Percentiles rank a stretch among this genome's conserved stretches.
Conservation (phyloP, 2,888 invertebrate species). For the Pterobdella sp. region DNA sequence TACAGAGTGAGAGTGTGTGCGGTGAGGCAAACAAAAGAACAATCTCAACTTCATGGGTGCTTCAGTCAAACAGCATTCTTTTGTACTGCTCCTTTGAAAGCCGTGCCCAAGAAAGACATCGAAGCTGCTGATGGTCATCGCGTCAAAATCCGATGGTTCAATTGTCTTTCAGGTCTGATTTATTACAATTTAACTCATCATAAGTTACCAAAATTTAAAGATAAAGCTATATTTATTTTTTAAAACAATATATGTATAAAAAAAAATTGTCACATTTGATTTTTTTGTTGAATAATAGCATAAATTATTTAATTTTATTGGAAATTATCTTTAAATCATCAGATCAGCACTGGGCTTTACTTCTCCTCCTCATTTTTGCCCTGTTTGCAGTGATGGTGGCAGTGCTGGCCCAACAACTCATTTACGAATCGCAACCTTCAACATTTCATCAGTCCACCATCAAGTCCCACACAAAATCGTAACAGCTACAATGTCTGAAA, state of each 20-base stretch:
- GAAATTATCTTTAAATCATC: no score
- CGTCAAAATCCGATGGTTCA: no score
- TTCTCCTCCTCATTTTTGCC: constrained; percentile 60
- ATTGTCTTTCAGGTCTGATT: no score
- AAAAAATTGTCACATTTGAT: no score
- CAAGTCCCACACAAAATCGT: constrained; percentile 11
- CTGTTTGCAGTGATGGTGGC: constrained; percentile 60
- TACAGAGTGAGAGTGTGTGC: constrained; percentile 72
- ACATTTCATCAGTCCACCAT: neutral
- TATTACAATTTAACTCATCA: no score
- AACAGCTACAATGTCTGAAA: no score
- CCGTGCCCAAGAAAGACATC: constrained; percentile 15
- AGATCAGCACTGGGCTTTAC: constrained; percentile 61
- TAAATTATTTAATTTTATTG: no score
- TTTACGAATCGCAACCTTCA: constrained; percentile 30
- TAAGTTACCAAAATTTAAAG: no score
- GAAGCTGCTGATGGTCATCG: neutral
- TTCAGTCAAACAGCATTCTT: constrained; percentile 60
- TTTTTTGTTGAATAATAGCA: no score
- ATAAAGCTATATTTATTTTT: no score
- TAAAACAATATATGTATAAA: no score
- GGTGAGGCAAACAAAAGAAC: constrained; percentile 57
- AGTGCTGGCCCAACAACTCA: constrained; percentile 56
- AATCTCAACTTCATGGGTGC: constrained; percentile 27
- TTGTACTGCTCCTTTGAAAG: constrained; percentile 50